Evolutionary conservation across 2,797 vertebrate species (phyloP).

Genomic region (Acipenser transmontanus): DNA sequence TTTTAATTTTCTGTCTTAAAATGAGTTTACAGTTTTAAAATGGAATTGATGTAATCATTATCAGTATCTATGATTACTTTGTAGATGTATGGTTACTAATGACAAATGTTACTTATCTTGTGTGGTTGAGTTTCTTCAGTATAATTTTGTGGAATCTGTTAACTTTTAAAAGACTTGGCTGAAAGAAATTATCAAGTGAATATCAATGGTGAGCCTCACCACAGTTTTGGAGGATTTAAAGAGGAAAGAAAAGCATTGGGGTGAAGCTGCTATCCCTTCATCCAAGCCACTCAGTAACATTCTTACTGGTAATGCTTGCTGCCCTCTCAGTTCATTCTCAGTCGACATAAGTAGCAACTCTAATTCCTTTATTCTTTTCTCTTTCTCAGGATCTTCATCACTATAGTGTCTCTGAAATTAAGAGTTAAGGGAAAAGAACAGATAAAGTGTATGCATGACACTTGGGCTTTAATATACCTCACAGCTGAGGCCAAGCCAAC

Average conservation of each 20-base stretch:
- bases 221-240: conserved; percentile 15
- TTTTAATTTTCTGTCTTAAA: no score
- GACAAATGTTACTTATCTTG: no score
- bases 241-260: conserved; percentile 37
- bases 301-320: conserved; percentile 87
- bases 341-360: conserved; percentile 97
- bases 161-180: no score
- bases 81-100: no score
- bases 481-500: neutral
- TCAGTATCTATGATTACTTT: no score
- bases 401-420: conserved; percentile 92
- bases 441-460: conserved; percentile 38
- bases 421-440: conserved; percentile 49
- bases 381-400: conserved; percentile 98
- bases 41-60: no score
- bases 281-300: conserved; percentile 38
- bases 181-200: neutral
- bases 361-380: conserved; percentile 97
- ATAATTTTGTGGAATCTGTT: no score
- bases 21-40: no score
- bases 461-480: neutral
- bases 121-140: no score
- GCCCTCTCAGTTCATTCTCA: conserved; percentile 93
- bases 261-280: conserved; percentile 43
- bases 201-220: neutral